Evolutionary conservation across 2,113 vertebrate genomes (phyloP).

Genomic region (Aegithalos caudatus): DNA sequence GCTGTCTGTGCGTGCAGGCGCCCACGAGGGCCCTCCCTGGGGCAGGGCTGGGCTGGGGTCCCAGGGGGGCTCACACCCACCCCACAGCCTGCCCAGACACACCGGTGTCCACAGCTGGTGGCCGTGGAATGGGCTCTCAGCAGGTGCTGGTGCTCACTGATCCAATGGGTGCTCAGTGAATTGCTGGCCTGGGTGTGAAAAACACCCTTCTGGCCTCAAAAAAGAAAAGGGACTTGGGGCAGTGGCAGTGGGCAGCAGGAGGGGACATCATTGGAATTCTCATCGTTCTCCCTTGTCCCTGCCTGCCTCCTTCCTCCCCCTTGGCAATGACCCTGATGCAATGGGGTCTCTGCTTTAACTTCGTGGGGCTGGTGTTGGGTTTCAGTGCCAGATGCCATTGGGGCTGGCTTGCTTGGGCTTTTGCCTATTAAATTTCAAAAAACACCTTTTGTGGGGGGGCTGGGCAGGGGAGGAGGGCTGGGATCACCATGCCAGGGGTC

Average conservation of each 20-base stretch:
- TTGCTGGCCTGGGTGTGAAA: background rate
- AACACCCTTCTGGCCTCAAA: background rate
- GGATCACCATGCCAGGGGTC: background rate
- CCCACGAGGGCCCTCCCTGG: background rate
- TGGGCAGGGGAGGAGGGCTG: background rate
- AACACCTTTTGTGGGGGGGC: background rate
- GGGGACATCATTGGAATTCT: fast-evolving
- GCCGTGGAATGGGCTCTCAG: fast-evolving
- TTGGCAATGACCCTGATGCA: background rate
- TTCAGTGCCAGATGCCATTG: slow-evolving; percentile 24
- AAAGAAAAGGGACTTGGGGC: background rate
- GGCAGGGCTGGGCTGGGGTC: background rate
- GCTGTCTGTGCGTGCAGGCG: background rate
- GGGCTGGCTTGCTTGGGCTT: background rate
- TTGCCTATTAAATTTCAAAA: slow-evolving; percentile 24
- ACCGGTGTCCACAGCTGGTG: fast-evolving
- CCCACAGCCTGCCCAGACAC: fast-evolving
- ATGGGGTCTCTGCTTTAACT: background rate
- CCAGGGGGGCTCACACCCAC: fast-evolving
- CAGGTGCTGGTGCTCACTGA: background rate
- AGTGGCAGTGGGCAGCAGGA: background rate
- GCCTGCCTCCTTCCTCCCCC: background rate
- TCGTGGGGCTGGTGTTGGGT: background rate
- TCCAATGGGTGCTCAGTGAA: background rate
- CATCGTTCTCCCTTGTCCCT: fast-evolving